Conservation (phyloP, 2,888 invertebrate species). For the Phlogophora meticulosa region DNA sequence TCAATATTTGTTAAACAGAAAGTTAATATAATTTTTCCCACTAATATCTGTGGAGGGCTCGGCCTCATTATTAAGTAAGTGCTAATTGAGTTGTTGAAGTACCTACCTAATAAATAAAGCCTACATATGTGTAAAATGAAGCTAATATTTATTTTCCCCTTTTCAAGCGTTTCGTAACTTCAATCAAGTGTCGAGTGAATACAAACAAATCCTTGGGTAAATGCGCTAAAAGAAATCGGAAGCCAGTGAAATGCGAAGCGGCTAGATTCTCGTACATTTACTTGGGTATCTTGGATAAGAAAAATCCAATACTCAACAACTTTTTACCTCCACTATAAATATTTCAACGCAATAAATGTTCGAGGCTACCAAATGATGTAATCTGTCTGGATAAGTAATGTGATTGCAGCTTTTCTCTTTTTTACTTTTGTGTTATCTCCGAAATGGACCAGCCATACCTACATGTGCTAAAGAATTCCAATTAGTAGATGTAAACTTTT, state of each 20-base stretch:
- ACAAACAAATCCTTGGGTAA: slow-evolving; percentile 51
- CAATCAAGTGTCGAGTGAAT: slow-evolving; percentile 40
- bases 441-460: not conserved
- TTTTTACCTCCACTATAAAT: slow-evolving; percentile 48
- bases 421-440: not conserved
- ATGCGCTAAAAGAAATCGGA: slow-evolving; percentile 50
- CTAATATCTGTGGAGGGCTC: not conserved
- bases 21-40: slow-evolving; percentile 14
- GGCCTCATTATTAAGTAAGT: not conserved
- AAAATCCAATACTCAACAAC: slow-evolving; percentile 48
- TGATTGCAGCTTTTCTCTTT: not conserved
- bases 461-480: not conserved
- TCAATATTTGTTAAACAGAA: slow-evolving; percentile 13
- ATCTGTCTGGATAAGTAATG: slow-evolving; percentile 32
- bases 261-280: slow-evolving; percentile 25
- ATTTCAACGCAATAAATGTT: slow-evolving; percentile 44
- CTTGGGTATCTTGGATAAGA: slow-evolving; percentile 37
- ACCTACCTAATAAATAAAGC: not conserved
- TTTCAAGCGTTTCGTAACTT: slow-evolving; percentile 27
- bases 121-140: slow-evolving; percentile 29
- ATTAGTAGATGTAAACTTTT: not conserved
- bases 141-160: slow-evolving; percentile 24
- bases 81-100: not conserved
- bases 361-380: slow-evolving; percentile 28
- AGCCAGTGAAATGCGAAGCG: slow-evolving; percentile 58